These are phyloP conservation scores for Arvicanthis niloticus DNA, from an alignment of 2,113 vertebrate genomes.

Conservation along the genomic window DNA sequence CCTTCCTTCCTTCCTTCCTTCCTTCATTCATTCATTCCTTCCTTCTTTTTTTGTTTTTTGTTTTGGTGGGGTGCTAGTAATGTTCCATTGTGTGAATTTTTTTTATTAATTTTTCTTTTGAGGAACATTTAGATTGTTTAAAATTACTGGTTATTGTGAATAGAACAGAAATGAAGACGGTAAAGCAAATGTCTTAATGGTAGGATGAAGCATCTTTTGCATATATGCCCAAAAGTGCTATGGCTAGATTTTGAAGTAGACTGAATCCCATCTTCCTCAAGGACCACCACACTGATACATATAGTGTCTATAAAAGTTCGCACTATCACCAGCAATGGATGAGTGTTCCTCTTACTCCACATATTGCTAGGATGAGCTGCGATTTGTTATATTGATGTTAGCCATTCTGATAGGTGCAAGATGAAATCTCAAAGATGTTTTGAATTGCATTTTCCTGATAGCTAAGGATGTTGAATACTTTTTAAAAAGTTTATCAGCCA, in stretches of 20 bases:
- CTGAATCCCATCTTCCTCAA: not conserved
- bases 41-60: no score
- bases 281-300: not conserved
- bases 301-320: not conserved
- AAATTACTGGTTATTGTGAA: not conserved
- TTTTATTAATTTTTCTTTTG: not conserved
- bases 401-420: not conserved
- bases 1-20: no score
- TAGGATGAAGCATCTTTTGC: not conserved
- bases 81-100: not conserved
- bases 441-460: not conserved
- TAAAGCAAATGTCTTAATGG: not conserved
- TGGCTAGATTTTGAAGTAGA: not conserved
- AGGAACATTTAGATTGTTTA: not conserved
- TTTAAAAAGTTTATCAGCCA: not conserved
- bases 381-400: not conserved
- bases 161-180: not conserved
- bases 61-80: not conserved
- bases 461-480: not conserved
- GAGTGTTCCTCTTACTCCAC: not conserved
- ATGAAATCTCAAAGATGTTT: not conserved
- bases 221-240: not conserved
- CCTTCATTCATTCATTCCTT: no score
- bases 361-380: not conserved
- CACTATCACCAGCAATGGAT: not conserved